phyloP scores from a whole-genome alignment of 2,113 vertebrate species.

The Rafetus swinhoei region DNA sequence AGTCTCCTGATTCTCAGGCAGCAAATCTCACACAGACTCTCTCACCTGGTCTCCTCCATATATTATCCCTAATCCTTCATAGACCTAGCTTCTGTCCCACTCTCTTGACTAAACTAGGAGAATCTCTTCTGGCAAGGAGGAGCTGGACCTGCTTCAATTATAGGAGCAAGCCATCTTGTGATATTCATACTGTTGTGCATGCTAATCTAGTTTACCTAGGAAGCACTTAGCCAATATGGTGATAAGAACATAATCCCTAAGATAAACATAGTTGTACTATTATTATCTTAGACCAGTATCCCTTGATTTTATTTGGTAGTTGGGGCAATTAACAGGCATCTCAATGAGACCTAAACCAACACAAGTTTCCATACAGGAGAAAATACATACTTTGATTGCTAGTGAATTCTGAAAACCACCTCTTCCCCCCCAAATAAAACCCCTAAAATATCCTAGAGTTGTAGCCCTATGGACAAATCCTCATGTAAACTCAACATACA shows the following conservation, averaged over 20 bases:
- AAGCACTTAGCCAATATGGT: background rate
- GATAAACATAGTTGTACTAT: background rate
- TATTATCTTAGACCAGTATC: accelerated
- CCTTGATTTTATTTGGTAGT: background rate
- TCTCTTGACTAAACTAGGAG: no score
- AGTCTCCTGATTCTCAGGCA: no score
- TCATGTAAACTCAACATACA: background rate
- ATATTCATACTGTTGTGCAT: accelerated
- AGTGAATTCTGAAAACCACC: no score
- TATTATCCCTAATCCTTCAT: background rate
- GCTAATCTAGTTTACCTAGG: background rate
- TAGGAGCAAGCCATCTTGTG: no score
- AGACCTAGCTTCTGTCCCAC: no score
- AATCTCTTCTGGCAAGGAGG: no score
- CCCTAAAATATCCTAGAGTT: background rate
- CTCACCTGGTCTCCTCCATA: no score
- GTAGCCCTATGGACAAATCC: background rate
- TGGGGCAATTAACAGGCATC: background rate
- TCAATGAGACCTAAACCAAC: background rate
- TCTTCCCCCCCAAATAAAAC: no score
- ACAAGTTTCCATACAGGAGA: background rate
- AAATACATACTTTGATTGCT: no score
- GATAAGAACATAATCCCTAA: accelerated
- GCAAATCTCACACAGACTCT: no score
- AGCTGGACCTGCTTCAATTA: no score